phyloP scores from a whole-genome alignment of 2,113 vertebrate genomes.

The Hypanus sabinus region DNA sequence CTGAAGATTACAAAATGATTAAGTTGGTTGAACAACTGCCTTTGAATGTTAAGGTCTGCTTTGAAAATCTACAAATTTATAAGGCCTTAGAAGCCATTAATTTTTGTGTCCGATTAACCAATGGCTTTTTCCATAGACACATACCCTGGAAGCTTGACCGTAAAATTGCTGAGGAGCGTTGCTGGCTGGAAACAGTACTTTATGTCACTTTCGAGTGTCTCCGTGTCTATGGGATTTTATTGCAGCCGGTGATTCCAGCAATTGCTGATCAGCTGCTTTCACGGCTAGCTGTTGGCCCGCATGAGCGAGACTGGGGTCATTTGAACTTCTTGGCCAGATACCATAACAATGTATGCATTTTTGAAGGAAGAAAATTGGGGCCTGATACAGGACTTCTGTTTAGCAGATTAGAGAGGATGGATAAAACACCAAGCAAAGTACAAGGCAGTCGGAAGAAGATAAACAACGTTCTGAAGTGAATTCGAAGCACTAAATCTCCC shows the following conservation, averaged over 20 bases:
- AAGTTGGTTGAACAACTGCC: slow-evolving; percentile 59
- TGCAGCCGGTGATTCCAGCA: slow-evolving; percentile 77
- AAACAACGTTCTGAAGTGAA: background rate
- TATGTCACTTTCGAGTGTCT: slow-evolving; percentile 79
- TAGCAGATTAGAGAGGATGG: slow-evolving; percentile 60
- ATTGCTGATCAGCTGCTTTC: slow-evolving; percentile 69
- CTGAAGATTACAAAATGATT: slow-evolving; percentile 73
- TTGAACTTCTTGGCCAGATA: slow-evolving; percentile 65
- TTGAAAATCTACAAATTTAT: slow-evolving; percentile 70
- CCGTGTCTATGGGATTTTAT: slow-evolving; percentile 73
- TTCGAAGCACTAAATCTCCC: background rate
- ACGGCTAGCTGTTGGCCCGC: slow-evolving; percentile 62
- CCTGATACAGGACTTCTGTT: slow-evolving; percentile 74
- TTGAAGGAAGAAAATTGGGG: slow-evolving; percentile 75
- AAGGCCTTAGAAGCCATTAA: slow-evolving; percentile 78
- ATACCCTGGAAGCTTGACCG: slow-evolving; percentile 74
- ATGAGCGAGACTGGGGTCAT: slow-evolving; percentile 58
- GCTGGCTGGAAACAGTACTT: slow-evolving; percentile 76
- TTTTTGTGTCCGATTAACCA: slow-evolving; percentile 72
- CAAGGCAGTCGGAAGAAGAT: slow-evolving; percentile 39
- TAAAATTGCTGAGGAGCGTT: slow-evolving; percentile 50
- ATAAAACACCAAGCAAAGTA: slow-evolving; percentile 41
- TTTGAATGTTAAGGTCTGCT: slow-evolving; percentile 57
- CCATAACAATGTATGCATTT: slow-evolving; percentile 57
- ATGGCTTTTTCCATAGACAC: slow-evolving; percentile 83